Evolutionary conservation across 1,140 invertebrate species (phyloP).

Genomic region (Daktulosphaira vitifoliae): DNA sequence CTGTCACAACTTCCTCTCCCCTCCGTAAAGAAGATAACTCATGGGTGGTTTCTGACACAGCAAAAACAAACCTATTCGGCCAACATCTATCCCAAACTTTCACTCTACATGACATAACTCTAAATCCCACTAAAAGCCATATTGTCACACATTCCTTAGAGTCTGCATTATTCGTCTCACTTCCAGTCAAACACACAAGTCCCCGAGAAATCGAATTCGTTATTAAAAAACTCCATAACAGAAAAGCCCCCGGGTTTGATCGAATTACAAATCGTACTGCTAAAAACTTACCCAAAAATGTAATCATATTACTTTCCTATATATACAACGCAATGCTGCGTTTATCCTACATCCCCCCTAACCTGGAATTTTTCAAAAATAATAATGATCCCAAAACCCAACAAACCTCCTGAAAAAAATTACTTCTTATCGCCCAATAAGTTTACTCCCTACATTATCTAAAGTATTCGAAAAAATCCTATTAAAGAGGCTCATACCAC

Average conservation of each 20-base stretch:
- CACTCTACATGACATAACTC: background rate
- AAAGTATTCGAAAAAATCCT: slow-evolving; percentile 38
- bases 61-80: background rate
- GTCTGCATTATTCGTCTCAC: background rate
- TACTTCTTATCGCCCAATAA: slow-evolving; percentile 40
- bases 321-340: slow-evolving; percentile 24
- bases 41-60: slow-evolving; percentile 5
- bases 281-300: slow-evolving; percentile 11
- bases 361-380: slow-evolving; percentile 41
- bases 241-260: slow-evolving; percentile 16
- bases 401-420: slow-evolving; percentile 34
- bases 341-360: background rate
- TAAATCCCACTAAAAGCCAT: background rate
- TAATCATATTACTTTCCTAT: background rate
- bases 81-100: background rate
- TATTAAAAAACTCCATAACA: slow-evolving; percentile 2
- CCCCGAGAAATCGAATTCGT: slow-evolving; percentile 12
- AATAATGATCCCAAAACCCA: slow-evolving; percentile 41
- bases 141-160: background rate
- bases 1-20: background rate
- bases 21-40: background rate
- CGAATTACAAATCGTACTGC: background rate
- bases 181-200: background rate
- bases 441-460: slow-evolving; percentile 38
- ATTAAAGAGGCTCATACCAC: slow-evolving; percentile 34